phyloP scores from a whole-genome alignment of 1,140 invertebrate genomes.

The Delia radicum region DNA sequence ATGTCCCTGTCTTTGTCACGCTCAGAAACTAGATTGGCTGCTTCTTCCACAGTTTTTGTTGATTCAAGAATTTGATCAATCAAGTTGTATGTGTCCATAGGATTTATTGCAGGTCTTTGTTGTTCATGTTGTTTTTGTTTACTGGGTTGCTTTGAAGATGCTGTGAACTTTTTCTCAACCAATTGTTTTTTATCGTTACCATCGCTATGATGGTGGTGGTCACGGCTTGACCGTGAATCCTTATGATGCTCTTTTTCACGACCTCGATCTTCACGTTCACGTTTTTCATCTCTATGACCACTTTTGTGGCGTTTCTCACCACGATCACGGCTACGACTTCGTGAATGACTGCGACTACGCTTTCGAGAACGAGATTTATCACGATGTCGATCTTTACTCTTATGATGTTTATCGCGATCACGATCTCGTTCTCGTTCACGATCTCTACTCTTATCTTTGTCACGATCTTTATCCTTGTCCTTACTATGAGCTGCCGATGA shows the following conservation, averaged over 20 bases:
- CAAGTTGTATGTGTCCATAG: slow-evolving; percentile 37
- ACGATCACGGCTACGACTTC: slow-evolving; percentile 40
- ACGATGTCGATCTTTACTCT: slow-evolving; percentile 41
- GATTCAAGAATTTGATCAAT: slow-evolving; percentile 52
- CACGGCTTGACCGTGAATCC: neutral
- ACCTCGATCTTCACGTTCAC: slow-evolving; percentile 39
- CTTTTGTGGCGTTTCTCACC: slow-evolving; percentile 52
- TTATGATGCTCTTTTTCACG: slow-evolving; percentile 26
- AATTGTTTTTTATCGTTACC: neutral
- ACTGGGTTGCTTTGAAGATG: neutral
- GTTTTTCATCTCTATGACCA: slow-evolving; percentile 49
- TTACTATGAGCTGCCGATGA: neutral
- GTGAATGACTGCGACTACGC: slow-evolving; percentile 48
- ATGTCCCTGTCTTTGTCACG: slow-evolving; percentile 12
- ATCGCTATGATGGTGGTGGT: slow-evolving; percentile 7
- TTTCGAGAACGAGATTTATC: slow-evolving; percentile 42
- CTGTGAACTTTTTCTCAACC: neutral
- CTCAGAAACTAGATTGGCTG: slow-evolving; percentile 43
- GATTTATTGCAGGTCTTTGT: neutral
- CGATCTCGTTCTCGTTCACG: slow-evolving; percentile 46
- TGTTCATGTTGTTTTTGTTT: slow-evolving; percentile 3
- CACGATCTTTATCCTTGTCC: slow-evolving; percentile 39
- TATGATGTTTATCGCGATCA: slow-evolving; percentile 36
- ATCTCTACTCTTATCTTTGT: slow-evolving; percentile 30
- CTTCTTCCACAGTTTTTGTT: slow-evolving; percentile 45